These are phyloP conservation scores for Pipistrellus nathusii DNA, from an alignment of 2,797 vertebrate species.

Conservation along the genomic window DNA sequence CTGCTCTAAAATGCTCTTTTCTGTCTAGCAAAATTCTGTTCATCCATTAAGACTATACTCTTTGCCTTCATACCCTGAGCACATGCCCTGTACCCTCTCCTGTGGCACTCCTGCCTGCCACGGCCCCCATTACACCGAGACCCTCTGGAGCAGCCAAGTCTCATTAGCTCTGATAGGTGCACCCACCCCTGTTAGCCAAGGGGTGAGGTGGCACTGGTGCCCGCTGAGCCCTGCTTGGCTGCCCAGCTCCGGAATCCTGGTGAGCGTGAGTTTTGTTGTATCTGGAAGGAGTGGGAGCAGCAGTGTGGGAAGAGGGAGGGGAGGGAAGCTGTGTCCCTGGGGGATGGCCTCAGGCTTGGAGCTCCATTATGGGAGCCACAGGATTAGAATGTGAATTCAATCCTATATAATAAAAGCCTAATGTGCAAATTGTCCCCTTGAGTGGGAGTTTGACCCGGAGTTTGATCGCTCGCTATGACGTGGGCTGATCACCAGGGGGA, in stretches of 20 bases:
- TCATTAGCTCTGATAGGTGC: background rate
- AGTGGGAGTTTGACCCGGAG: too few species aligned
- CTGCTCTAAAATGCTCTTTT: background rate
- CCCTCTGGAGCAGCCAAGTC: background rate
- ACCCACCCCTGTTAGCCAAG: background rate
- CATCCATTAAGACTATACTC: background rate
- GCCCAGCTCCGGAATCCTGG: background rate
- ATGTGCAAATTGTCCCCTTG: too few species aligned
- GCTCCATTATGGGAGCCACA: background rate
- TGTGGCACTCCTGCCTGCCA: background rate
- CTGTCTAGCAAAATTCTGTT: background rate
- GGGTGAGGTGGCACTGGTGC: background rate
- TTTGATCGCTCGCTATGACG: too few species aligned
- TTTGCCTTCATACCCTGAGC: background rate
- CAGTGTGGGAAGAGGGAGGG: background rate
- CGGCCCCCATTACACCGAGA: rapidly evolving
- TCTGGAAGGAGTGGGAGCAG: background rate
- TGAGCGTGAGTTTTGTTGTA: background rate
- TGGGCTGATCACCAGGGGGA: too few species aligned
- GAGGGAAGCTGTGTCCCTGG: background rate
- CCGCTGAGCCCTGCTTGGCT: background rate
- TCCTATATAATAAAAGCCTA: too few species aligned
- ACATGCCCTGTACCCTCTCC: background rate
- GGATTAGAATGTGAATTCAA: background rate
- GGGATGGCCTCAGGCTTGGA: background rate